phyloP scores from a whole-genome alignment of 92 coral and sea anemone genomes.

The Parazoanthus swiftii region DNA sequence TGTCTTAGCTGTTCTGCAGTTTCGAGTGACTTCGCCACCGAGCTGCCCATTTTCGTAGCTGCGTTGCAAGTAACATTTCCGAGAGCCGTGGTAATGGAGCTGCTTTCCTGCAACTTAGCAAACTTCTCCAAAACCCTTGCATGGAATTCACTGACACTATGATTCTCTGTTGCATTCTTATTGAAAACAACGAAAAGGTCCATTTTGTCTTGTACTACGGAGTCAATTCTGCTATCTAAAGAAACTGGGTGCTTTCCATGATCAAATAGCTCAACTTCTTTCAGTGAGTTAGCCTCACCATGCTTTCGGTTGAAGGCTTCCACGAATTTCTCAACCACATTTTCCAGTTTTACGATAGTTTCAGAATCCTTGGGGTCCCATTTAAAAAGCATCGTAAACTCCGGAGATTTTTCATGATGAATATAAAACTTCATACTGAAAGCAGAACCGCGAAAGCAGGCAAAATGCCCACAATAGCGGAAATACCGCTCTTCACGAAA shows the following conservation, averaged over 20 bases:
- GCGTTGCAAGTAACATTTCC: constrained; percentile 2
- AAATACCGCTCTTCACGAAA: neutral
- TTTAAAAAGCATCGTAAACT: constrained; percentile 52
- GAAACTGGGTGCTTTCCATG: constrained; percentile 34
- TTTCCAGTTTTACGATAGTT: constrained; percentile 35
- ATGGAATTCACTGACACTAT: constrained; percentile 3
- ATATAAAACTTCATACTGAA: constrained; percentile 54
- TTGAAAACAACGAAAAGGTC: constrained; percentile 49
- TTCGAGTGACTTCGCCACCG: neutral
- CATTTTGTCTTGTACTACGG: constrained; percentile 46
- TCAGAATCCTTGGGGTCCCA: constrained; percentile 35
- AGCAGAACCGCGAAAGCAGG: neutral
- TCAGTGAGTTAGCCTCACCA: constrained; percentile 12
- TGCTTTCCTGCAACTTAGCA: neutral
- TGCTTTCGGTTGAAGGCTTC: constrained; percentile 41
- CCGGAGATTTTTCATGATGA: constrained; percentile 54
- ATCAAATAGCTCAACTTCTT: constrained; percentile 26
- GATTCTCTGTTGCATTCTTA: neutral
- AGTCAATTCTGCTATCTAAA: constrained; percentile 18
- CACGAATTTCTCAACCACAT: constrained; percentile 34
- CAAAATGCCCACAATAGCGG: neutral
- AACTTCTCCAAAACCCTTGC: constrained; percentile 12
- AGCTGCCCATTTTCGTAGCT: neutral
- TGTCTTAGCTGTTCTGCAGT: constrained; percentile 30
- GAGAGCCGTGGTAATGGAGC: neutral